phyloP scores from a whole-genome alignment of 2,888 invertebrate species.

The Trachelus tabidus region DNA sequence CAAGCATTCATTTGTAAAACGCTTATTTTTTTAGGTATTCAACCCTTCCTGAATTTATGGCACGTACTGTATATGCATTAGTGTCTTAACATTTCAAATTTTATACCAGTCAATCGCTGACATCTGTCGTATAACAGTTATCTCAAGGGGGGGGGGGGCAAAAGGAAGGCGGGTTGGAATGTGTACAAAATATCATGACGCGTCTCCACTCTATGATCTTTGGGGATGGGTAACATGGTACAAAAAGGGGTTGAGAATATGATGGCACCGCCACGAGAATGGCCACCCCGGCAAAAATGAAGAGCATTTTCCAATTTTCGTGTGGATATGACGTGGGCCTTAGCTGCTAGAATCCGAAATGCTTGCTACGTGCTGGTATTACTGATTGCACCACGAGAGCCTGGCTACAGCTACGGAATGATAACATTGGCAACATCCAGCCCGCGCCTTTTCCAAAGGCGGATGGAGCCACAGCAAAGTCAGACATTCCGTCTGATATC shows the following conservation, averaged over 20 bases:
- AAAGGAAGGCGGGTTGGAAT: not conserved
- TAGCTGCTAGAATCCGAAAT: slow-evolving; percentile 43
- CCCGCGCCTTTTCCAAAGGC: slow-evolving; percentile 1
- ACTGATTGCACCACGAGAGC: slow-evolving; percentile 32
- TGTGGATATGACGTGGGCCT: slow-evolving; percentile 50
- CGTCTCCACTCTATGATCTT: not conserved
- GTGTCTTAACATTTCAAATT: not conserved
- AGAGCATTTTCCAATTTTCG: slow-evolving; percentile 59
- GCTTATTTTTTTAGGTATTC: too few species aligned
- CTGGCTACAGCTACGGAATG: slow-evolving; percentile 39
- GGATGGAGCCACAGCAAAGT: slow-evolving; percentile 7
- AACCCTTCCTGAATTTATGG: too few species aligned
- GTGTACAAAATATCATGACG: not conserved
- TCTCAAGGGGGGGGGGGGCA: too few species aligned
- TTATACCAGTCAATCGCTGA: not conserved
- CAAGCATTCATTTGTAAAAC: too few species aligned
- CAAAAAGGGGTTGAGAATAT: slow-evolving; percentile 12
- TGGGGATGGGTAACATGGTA: not conserved
- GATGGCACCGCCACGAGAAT: slow-evolving; percentile 2
- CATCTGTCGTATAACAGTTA: not conserved
- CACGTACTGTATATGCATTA: too few species aligned
- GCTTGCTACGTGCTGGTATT: slow-evolving; percentile 41
- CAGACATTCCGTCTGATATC: slow-evolving; percentile 14
- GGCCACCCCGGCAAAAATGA: slow-evolving; percentile 32
- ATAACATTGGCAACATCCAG: slow-evolving; percentile 32